phyloP scores from a whole-genome alignment of 1,140 invertebrate species.

The Cherax quadricarinatus region DNA sequence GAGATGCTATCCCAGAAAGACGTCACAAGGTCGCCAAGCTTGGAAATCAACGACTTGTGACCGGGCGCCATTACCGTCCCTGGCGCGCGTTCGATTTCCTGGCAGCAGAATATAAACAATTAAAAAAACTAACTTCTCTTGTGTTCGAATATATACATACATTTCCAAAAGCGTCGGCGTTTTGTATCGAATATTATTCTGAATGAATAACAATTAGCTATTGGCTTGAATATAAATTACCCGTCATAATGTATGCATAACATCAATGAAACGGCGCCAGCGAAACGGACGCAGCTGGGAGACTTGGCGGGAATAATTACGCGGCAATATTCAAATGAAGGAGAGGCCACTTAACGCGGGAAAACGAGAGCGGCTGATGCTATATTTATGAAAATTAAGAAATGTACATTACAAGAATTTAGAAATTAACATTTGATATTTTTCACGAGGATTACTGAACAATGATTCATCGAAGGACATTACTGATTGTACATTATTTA shows the following conservation, averaged over 20 bases:
- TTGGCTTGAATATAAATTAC: constrained; percentile 8
- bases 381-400: constrained; percentile 6
- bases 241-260: background rate
- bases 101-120: background rate
- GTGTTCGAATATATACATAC: background rate
- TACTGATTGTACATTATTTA: background rate
- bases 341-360: constrained; percentile 12
- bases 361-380: background rate
- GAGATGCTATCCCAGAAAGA: background rate
- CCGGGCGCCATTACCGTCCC: background rate
- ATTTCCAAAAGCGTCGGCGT: background rate
- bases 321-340: constrained; percentile 38
- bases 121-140: background rate
- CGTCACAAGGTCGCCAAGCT: constrained; percentile 1
- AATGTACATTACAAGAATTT: background rate
- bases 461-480: background rate
- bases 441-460: background rate
- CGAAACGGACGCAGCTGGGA: constrained; percentile 42
- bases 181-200: background rate
- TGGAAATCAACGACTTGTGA: constrained; percentile 41
- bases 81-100: background rate
- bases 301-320: constrained; percentile 41
- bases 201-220: background rate
- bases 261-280: constrained; percentile 13
- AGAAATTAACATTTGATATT: background rate